Evolutionary conservation across 2,888 invertebrate species (phyloP).

Genomic region (Bruchidius siliquastri): DNA sequence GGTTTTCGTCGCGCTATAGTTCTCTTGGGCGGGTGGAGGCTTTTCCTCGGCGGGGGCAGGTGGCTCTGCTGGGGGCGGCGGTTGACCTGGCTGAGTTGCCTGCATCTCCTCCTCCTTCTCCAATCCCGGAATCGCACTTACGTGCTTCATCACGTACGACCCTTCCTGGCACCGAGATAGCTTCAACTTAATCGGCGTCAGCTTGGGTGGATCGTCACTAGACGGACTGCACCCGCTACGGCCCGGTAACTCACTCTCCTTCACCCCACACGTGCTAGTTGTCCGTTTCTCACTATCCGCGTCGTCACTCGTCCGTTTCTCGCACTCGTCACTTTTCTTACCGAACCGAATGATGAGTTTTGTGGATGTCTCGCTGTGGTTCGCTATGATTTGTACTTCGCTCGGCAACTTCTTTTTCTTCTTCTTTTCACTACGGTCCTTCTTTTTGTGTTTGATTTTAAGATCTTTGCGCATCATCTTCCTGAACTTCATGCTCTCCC

Average conservation of each 20-base stretch:
- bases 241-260: neutral
- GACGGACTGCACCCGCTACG: neutral
- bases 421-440: constrained; percentile 52
- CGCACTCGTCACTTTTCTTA: constrained; percentile 38
- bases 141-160: constrained; percentile 60
- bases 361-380: constrained; percentile 55
- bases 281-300: constrained; percentile 23
- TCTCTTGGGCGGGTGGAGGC: neutral
- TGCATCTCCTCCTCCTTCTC: constrained; percentile 39
- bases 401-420: constrained; percentile 54
- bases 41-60: constrained; percentile 14
- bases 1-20: constrained; percentile 26
- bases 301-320: constrained; percentile 33
- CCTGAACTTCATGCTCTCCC: constrained; percentile 84
- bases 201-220: constrained; percentile 41
- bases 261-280: constrained; percentile 35
- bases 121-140: constrained; percentile 31
- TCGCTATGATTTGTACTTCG: constrained; percentile 54
- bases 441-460: constrained; percentile 60
- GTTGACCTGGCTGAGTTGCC: constrained; percentile 37
- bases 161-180: constrained; percentile 77
- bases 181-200: constrained; percentile 79
- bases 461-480: constrained; percentile 81
- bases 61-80: constrained; percentile 32
- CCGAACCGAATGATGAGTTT: constrained; percentile 75